Evolutionary conservation across 2,888 invertebrate species (phyloP), one percentile per base, ranked within the genome.

Genomic region (Actias luna): DNA sequence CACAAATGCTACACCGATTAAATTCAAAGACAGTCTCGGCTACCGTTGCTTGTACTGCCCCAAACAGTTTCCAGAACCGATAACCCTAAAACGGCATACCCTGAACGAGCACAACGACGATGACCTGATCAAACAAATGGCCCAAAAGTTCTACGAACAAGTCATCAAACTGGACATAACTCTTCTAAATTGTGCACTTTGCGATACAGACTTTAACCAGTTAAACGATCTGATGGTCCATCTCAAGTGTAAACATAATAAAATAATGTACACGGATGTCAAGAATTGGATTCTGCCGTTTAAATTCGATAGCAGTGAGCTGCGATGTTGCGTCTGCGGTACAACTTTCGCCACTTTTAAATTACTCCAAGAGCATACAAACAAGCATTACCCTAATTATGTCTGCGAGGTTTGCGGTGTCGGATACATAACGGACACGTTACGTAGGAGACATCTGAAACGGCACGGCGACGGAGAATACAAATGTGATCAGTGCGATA

Each of bases 151-250:
- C 61, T 59, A 22, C 64, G 16, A 58, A 59, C 2, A 62, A 63
- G 62, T 68, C 64, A 69, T 74, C 77, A n/a, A 84, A 70, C 66
- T 89, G 0, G 89, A 89, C 33, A 82, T 89, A 14, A 88, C 89
- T 0, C 69, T 63, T 0, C 66, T 89, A 1, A 64, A 68, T 14
- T 89, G 89, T 62, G 79, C 69, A 27, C 68, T 85, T 18, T 89
- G 89, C 60, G 67, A 64, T 58, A 58, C 55, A 1, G 58, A 67
- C 22, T 46, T 78, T 0, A 64, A 68, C 0, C 66, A 70, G 18
- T 36, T 85, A 1, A 71, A 79, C 1, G 66, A 66, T 3, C 61
- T 87, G 0, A 70, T 76, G 0, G 66, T 70, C 0, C 87, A 87
- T 68, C 67, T 86, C 2, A 74, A 65, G 2, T 27, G 12, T 0